Conservation (phyloP, 2,888 invertebrate species). For the Quadroppia sp. region DNA sequence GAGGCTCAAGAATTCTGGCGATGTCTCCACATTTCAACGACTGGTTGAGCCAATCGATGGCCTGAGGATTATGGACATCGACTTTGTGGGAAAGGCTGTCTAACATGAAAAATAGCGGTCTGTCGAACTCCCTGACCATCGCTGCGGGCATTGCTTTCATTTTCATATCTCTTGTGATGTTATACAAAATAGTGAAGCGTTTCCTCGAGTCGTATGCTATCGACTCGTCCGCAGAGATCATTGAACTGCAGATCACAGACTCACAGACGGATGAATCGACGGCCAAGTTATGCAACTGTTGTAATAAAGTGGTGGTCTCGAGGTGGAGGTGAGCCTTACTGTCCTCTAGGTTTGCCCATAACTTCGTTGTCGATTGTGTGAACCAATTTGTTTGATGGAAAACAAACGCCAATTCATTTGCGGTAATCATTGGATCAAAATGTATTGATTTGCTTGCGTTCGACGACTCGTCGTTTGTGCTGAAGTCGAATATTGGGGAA, state of each 20-base stretch:
- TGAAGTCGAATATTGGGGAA: constrained; percentile 40
- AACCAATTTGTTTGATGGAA: constrained; percentile 41
- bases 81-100: constrained; percentile 63
- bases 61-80: constrained; percentile 61
- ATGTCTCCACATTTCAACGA: constrained; percentile 70
- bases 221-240: constrained; percentile 52
- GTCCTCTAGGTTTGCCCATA: constrained; percentile 67
- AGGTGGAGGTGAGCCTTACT: constrained; percentile 60
- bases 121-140: constrained; percentile 51
- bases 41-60: constrained; percentile 70
- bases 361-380: constrained; percentile 57
- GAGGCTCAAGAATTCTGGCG: constrained; percentile 69
- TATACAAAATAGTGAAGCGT: constrained; percentile 68
- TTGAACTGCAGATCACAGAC: constrained; percentile 60
- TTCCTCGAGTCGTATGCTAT: constrained; percentile 59
- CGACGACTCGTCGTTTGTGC: constrained; percentile 6
- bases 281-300: constrained; percentile 70
- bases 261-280: constrained; percentile 64
- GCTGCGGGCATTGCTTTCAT: constrained; percentile 51
- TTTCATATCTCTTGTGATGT: constrained; percentile 66
- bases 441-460: not conserved
- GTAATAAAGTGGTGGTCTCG: constrained; percentile 65
- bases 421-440: constrained; percentile 40
- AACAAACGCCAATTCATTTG: constrained; percentile 38
- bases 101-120: constrained; percentile 68